Conservation (phyloP, 2,797 vertebrate species). For the Rhinatrema bivittatum region DNA sequence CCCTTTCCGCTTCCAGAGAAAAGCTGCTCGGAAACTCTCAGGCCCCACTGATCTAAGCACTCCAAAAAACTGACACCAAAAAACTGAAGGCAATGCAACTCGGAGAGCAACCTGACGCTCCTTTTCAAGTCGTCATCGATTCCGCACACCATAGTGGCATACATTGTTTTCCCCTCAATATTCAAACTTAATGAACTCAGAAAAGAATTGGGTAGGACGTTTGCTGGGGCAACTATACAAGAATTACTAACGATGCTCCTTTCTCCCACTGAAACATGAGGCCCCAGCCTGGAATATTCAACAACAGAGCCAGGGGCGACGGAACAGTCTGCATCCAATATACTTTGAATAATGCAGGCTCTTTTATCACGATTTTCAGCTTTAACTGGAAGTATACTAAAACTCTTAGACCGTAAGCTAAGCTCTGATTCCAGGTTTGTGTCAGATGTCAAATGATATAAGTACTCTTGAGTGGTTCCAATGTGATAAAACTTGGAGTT, state of each 20-base stretch:
- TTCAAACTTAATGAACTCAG: conserved; percentile 73
- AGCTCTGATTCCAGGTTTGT: conserved; percentile 66
- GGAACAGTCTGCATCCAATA: conserved; percentile 53
- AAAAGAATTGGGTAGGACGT: conserved; percentile 65
- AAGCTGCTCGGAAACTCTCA: conserved; percentile 49
- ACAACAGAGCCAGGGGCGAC: conserved; percentile 66
- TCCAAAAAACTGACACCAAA: conserved; percentile 56
- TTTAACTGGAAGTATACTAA: conserved; percentile 45
- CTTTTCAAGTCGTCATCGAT: conserved; percentile 72
- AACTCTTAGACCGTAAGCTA: conserved; percentile 60
- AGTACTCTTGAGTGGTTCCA: conserved; percentile 80
- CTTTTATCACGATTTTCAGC: not conserved
- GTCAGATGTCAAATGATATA: conserved; percentile 64
- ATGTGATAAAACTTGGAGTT: conserved; percentile 92
- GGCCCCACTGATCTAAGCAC: conserved; percentile 64
- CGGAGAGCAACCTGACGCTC: conserved; percentile 39
- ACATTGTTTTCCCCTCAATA: conserved; percentile 30
- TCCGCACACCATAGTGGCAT: conserved; percentile 67
- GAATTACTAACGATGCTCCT: conserved; percentile 74
- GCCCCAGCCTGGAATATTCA: conserved; percentile 76
- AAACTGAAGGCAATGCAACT: conserved; percentile 49
- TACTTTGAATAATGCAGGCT: conserved; percentile 71
- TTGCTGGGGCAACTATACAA: conserved; percentile 38
- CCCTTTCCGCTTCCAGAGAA: conserved; percentile 57
- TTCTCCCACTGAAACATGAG: conserved; percentile 55